A percentile compares a stretch with the other conserved stretches of the same genome.
Evolutionary conservation across 2,113 vertebrate species (phyloP).

Genomic region (Cyrtonyx montezumae): DNA sequence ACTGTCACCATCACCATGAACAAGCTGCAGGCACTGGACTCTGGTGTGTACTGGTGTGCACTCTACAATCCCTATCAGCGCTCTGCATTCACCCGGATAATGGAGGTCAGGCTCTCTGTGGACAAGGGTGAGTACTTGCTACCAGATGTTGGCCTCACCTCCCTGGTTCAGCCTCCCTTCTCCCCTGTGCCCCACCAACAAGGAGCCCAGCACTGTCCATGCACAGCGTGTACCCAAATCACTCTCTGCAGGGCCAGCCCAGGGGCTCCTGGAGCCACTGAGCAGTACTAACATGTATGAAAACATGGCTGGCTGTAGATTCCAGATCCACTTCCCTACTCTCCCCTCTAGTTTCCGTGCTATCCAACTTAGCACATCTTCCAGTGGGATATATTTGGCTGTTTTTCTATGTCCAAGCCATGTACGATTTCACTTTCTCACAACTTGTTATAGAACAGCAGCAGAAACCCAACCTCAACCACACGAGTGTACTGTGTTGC

Average conservation of each 20-base stretch:
- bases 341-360: not conserved
- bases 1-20: not conserved
- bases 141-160: not conserved
- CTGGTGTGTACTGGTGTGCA: slow-evolving; percentile 46
- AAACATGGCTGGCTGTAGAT: rapidly evolving
- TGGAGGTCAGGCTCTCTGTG: slow-evolving; percentile 36
- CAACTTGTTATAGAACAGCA: rapidly evolving
- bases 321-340: not conserved
- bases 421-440: rapidly evolving
- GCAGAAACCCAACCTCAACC: not conserved
- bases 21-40: slow-evolving; percentile 24
- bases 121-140: not conserved
- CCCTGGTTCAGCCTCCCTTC: not conserved
- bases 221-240: rapidly evolving
- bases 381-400: no score
- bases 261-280: not conserved
- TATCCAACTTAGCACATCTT: not conserved
- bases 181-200: rapidly evolving
- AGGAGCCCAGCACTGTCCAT: not conserved
- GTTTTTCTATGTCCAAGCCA: not conserved
- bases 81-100: rapidly evolving
- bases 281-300: not conserved
- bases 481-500: rapidly evolving
- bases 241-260: not conserved
- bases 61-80: rapidly evolving